Evolutionary conservation across 2,888 invertebrate genomes (phyloP).

Genomic region (Hermodice carunculata): DNA sequence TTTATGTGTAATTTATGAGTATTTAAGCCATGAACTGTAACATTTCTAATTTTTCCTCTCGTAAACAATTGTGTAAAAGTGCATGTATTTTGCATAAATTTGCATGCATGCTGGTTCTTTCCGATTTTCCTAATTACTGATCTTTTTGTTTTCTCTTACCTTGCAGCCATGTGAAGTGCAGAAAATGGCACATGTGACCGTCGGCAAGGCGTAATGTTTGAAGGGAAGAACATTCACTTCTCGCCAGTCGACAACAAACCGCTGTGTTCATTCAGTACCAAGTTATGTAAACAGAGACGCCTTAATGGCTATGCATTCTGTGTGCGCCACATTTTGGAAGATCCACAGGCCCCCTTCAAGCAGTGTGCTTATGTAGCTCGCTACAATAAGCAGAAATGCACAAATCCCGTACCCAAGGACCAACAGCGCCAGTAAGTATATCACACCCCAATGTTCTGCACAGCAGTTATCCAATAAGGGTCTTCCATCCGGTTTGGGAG

Average conservation of each 20-base stretch:
- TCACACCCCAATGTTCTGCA: slow-evolving; percentile 7
- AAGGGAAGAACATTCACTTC: slow-evolving; percentile 72
- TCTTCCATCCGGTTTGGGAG: no score
- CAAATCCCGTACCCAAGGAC: slow-evolving; percentile 71
- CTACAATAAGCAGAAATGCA: slow-evolving; percentile 70
- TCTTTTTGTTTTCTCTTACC: no score
- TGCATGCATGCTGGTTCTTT: no score
- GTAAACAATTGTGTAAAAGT: no score
- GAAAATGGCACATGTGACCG: no score
- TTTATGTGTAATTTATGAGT: no score
- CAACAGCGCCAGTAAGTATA: slow-evolving; percentile 69
- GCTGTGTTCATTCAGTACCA: slow-evolving; percentile 70
- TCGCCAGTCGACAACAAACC: slow-evolving; percentile 71
- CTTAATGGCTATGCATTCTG: slow-evolving; percentile 84
- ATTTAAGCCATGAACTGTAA: no score
- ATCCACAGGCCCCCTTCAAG: slow-evolving; percentile 85
- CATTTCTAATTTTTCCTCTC: no score
- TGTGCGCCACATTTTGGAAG: slow-evolving; percentile 85
- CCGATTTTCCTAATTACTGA: no score
- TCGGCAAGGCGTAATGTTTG: slow-evolving; percentile 69
- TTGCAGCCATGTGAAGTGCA: no score
- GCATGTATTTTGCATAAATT: no score
- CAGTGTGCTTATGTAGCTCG: slow-evolving; percentile 80
- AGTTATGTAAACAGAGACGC: slow-evolving; percentile 73
- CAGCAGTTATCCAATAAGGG: no score